Conservation (phyloP, 2,888 invertebrate species). For the Glaucopsyche alexis region DNA sequence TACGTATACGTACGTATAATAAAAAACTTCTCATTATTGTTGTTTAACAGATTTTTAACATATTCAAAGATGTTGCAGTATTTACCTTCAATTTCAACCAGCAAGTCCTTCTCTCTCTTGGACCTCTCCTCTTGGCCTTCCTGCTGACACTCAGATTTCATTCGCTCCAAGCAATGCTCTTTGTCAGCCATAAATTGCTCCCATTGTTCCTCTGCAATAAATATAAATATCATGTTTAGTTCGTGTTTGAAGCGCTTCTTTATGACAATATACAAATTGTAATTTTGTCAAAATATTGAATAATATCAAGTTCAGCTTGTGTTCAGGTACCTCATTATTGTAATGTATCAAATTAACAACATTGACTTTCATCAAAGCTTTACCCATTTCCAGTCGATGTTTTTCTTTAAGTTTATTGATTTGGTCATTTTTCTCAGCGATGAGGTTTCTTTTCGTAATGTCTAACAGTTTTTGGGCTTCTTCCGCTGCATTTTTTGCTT, state of each 20-base stretch:
- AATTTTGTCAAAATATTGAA: neutral
- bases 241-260: too few species aligned
- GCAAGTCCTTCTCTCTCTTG: constrained; percentile 68
- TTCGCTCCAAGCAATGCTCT: constrained; percentile 78
- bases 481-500: constrained; percentile 59
- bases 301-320: neutral
- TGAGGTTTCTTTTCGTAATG: constrained; percentile 56
- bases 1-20: too few species aligned
- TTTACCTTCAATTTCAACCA: constrained; percentile 69
- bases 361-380: constrained; percentile 33
- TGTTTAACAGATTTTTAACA: neutral
- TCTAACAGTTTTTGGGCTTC: constrained; percentile 67
- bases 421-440: constrained; percentile 64
- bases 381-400: constrained; percentile 82
- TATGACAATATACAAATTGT: too few species aligned
- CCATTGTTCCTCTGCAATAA: constrained; percentile 81
- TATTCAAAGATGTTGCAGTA: neutral
- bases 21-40: too few species aligned
- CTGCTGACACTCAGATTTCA: constrained; percentile 81
- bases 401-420: constrained; percentile 76
- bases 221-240: too few species aligned
- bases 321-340: too few species aligned
- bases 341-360: neutral
- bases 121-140: constrained; percentile 74
- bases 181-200: constrained; percentile 82